A percentile compares a stretch with the other conserved stretches of the same genome.
phyloP scores from a whole-genome alignment of 1,140 invertebrate species.

The Sipha flava region DNA sequence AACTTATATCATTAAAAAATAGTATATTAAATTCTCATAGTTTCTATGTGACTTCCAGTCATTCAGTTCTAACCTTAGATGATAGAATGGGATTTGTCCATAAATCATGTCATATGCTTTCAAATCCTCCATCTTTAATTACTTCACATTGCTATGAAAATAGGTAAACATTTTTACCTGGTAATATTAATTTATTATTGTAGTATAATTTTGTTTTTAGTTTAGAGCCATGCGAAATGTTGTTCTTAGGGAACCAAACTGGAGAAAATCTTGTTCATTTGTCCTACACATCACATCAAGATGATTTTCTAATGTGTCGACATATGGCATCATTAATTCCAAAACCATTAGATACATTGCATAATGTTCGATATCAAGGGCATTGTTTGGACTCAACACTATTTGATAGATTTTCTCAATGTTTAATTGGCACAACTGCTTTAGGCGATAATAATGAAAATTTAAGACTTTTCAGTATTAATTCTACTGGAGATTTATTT shows the following conservation, averaged over 20 bases:
- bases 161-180: neutral
- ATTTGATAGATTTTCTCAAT: neutral
- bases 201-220: neutral
- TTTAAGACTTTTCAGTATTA: neutral
- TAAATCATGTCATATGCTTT: constrained; percentile 18
- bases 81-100: neutral
- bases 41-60: neutral
- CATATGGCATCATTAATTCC: constrained; percentile 8
- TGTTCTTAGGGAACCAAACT: constrained; percentile 2
- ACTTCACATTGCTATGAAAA: constrained; percentile 21
- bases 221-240: neutral
- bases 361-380: neutral
- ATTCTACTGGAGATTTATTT: constrained; percentile 26
- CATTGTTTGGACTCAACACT: neutral
- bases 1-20: neutral
- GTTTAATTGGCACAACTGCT: neutral
- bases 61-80: constrained; percentile 16
- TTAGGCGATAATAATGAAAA: neutral
- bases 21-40: constrained; percentile 9
- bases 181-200: neutral
- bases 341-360: constrained; percentile 1
- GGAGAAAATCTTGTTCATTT: neutral
- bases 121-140: constrained; percentile 16
- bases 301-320: neutral
- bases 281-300: neutral